Percentiles rank a stretch among this genome's conserved stretches.
These are phyloP conservation scores for Periophthalmus magnuspinnatus DNA, from an alignment of 2,797 vertebrate genomes.

Conservation along the genomic window DNA sequence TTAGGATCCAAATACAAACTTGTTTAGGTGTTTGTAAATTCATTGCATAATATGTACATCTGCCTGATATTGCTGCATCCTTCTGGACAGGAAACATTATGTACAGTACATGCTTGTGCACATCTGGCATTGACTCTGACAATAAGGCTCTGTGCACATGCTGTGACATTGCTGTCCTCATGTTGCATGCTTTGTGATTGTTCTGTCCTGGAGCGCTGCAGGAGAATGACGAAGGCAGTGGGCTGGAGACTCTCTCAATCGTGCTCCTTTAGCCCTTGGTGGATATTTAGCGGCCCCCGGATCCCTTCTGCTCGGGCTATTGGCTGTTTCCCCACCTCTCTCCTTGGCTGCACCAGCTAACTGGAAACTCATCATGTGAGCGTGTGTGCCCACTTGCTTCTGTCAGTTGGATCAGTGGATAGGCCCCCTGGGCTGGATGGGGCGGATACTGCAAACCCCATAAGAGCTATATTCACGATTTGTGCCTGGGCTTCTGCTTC, in stretches of 20 bases:
- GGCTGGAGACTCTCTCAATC: slow-evolving; percentile 23
- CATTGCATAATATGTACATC: not conserved
- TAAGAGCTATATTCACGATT: slow-evolving; percentile 38
- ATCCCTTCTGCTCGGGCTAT: slow-evolving; percentile 48
- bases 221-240: slow-evolving; percentile 52
- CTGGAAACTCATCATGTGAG: slow-evolving; percentile 60
- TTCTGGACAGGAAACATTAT: slow-evolving; percentile 2
- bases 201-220: slow-evolving; percentile 32
- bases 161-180: slow-evolving; percentile 16
- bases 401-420: slow-evolving; percentile 48
- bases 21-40: not conserved
- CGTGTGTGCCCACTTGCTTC: slow-evolving; percentile 36
- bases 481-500: slow-evolving; percentile 28
- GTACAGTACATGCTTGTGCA: slow-evolving; percentile 1
- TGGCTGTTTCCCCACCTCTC: slow-evolving; percentile 49
- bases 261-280: slow-evolving; percentile 42
- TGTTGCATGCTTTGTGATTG: slow-evolving; percentile 24
- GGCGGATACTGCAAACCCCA: slow-evolving; percentile 42
- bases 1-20: not conserved
- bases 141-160: slow-evolving; percentile 20
- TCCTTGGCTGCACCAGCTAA: slow-evolving; percentile 50
- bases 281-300: slow-evolving; percentile 60
- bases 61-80: not conserved
- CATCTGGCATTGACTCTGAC: not conserved
- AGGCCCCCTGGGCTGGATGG: slow-evolving; percentile 45